A percentile compares a stretch with the other conserved stretches of the same genome.
phyloP scores from a whole-genome alignment of 2,113 vertebrate species.

The Elanoides forficatus region DNA sequence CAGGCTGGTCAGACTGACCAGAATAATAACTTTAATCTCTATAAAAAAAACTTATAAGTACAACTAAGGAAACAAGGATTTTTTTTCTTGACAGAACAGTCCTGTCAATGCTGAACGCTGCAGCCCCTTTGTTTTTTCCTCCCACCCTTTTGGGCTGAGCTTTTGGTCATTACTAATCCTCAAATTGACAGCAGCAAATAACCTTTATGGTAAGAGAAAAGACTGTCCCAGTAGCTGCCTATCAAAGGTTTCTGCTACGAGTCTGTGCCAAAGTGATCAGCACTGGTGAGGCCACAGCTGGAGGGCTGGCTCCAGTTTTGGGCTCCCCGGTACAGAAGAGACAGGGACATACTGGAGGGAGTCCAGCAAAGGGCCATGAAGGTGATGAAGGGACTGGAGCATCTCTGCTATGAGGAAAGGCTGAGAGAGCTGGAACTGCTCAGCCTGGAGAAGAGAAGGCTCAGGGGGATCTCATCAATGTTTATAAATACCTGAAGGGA shows the following conservation, averaged over 20 bases:
- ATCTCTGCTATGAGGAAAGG: neutral
- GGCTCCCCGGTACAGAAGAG: neutral
- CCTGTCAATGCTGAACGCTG: neutral
- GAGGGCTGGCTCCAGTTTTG: neutral
- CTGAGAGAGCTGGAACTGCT: neutral
- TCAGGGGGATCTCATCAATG: neutral
- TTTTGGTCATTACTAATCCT: neutral
- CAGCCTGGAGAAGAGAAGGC: neutral
- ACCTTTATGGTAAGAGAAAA: neutral
- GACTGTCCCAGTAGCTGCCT: neutral
- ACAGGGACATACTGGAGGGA: neutral
- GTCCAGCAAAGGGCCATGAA: neutral
- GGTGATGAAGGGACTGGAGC: neutral
- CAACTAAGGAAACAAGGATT: neutral
- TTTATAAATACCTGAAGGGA: neutral
- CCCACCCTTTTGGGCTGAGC: neutral
- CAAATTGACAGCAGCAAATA: neutral
- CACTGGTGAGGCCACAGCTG: neutral
- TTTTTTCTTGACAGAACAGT: neutral
- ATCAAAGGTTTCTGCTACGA: neutral
- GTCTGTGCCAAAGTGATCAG: neutral
- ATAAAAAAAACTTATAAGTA: neutral
- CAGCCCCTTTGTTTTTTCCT: neutral
- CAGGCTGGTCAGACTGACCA: neutral
- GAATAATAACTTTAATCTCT: neutral